A percentile compares a stretch with the other conserved stretches of the same genome.
Conservation (phyloP, 1,140 invertebrate species). For the Drosophila navojoa region DNA sequence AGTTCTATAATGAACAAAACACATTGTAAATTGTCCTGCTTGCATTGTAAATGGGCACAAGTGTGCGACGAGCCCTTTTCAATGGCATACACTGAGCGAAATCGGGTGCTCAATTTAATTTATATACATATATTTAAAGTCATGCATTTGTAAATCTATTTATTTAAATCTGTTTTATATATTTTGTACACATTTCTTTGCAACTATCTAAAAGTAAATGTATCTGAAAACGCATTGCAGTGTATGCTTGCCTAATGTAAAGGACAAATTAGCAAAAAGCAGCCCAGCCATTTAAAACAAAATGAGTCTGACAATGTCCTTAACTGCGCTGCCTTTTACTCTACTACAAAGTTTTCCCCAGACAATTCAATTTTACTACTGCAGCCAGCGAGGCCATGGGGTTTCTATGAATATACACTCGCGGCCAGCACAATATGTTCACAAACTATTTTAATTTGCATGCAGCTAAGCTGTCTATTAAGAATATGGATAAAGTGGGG, state of each 20-base stretch:
- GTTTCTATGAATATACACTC: conserved; percentile 14
- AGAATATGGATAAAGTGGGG: not conserved
- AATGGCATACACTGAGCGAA: conserved; percentile 42
- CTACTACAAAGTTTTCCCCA: conserved; percentile 75
- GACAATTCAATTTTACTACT: conserved; percentile 79
- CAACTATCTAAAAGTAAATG: too few species aligned
- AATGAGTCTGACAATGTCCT: conserved; percentile 61
- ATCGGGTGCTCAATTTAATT: not conserved
- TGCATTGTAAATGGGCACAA: conserved; percentile 74
- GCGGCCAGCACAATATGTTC: not conserved
- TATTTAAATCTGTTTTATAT: too few species aligned
- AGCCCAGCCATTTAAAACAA: conserved; percentile 75
- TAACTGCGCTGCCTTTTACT: conserved; percentile 67
- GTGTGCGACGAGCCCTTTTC: conserved; percentile 44
- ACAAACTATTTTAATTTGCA: not conserved
- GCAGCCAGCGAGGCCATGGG: conserved; percentile 37
- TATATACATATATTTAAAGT: too few species aligned
- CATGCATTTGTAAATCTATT: too few species aligned
- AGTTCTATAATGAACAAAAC: conserved; percentile 82
- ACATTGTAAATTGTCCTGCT: conserved; percentile 79
- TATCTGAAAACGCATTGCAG: not conserved
- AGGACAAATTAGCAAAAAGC: conserved; percentile 79
- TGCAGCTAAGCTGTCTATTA: not conserved
- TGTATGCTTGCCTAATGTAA: conserved; percentile 56
- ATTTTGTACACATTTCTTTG: too few species aligned